phyloP scores from a whole-genome alignment of 2,113 vertebrate species.

The Aspiorhynchus laticeps region DNA sequence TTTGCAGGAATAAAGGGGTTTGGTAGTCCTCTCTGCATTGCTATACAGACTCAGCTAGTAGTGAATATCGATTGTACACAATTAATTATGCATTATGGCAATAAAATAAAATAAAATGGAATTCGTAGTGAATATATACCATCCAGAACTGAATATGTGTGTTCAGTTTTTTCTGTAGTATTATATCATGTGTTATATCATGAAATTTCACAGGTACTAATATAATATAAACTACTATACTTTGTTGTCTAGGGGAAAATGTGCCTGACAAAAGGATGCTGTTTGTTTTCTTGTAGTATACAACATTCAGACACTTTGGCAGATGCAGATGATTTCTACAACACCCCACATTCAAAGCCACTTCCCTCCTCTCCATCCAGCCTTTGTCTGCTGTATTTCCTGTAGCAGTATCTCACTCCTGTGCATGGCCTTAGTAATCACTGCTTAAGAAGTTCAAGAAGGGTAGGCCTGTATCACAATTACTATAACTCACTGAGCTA shows the following conservation, averaged over 20 bases:
- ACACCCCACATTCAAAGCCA: slow-evolving; percentile 27
- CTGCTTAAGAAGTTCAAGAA: background rate
- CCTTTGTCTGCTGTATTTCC: slow-evolving; percentile 55
- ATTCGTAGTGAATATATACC: background rate
- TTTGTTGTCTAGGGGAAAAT: background rate
- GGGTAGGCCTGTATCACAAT: slow-evolving; percentile 6
- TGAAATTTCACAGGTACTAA: background rate
- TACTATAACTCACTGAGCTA: background rate
- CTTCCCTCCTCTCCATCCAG: slow-evolving; percentile 42
- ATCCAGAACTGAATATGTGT: background rate
- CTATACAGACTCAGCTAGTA: background rate
- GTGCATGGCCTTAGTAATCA: slow-evolving; percentile 11
- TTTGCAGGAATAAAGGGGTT: too few species aligned
- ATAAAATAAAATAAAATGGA: background rate
- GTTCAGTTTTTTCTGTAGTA: background rate
- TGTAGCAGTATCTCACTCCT: slow-evolving; percentile 3
- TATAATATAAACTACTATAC: background rate
- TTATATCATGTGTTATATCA: background rate
- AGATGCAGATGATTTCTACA: background rate
- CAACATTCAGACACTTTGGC: background rate
- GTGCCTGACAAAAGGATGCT: background rate
- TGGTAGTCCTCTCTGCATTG: too few species aligned
- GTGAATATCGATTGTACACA: background rate
- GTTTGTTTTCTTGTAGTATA: background rate
- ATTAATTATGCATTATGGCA: background rate